Base-by-base conservation (phyloP, 2,113 vertebrate species). In the Puntigrus tetrazona region DNA sequence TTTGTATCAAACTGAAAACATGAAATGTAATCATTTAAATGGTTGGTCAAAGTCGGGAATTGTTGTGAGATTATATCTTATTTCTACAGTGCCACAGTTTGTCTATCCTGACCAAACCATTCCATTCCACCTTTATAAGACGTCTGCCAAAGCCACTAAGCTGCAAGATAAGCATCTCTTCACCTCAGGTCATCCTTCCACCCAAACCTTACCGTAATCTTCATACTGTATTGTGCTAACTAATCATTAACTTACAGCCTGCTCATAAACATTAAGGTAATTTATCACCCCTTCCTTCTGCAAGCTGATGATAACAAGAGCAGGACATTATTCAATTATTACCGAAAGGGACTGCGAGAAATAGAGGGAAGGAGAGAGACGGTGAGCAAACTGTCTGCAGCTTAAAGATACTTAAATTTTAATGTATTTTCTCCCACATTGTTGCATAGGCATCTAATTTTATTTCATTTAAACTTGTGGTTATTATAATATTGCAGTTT, bases 241-340 rank as follows among this genome's bases (percentile, higher is more conserved):
- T 79, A 79, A 79, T 79, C 77, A 79, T 79, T 43, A 78, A 63
- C 77, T n/a, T 79, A 63, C 77, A 79, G 77, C 55, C 38, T 61
- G 36, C 55, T 61, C 77, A 79, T 61, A 79, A 78, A 79, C 36
- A 79, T 43, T 79, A 10, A 20, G 55, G 57, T 79, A 27, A 79
- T 79, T 79, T 61, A 79, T 16, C 55, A 27, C 20, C n/a, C 55
- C 13, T 20, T 43, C 77, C 77, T 79, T 59, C 77, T 79, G 77
- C n/a, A 43, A 43, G 77, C 77, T 29, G 36, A 63, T 0, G 55
- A 79, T 79, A 79, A 43, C 77, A 79, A 61, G 77, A 29, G 55
- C 77, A 27, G n/a, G 55, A 63, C 55, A 79, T 61, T 79, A 79
- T 79, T 78, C 36, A 78, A 43, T 78, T 61, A 78, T 43, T 59